Conservation (phyloP, 2,888 invertebrate genomes). For the Dynastes tityus region DNA sequence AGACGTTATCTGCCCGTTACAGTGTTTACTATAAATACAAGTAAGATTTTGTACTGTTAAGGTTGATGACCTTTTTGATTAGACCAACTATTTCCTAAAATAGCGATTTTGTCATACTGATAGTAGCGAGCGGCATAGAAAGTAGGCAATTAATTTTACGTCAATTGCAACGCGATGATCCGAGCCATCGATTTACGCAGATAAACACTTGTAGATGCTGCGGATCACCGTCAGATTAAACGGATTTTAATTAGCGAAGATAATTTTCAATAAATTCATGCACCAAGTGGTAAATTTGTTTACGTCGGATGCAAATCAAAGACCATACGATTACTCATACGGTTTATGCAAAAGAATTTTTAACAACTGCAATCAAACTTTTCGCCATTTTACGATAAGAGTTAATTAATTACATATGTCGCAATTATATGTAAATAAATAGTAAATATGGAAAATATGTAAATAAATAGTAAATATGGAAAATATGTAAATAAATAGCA, state of each 20-base stretch:
- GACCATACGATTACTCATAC: background rate
- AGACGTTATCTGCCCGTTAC: background rate
- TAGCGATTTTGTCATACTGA: slow-evolving; percentile 14
- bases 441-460: no score
- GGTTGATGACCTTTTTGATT: slow-evolving; percentile 23
- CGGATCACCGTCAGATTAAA: background rate
- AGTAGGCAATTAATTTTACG: slow-evolving; percentile 14
- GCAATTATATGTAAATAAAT: no score
- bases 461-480: no score
- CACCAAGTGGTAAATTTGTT: slow-evolving; percentile 23
- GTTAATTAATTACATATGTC: background rate
- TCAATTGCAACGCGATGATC: slow-evolving; percentile 2
- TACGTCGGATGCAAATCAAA: slow-evolving; percentile 2
- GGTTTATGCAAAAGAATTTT: background rate
- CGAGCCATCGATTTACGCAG: slow-evolving; percentile 5
- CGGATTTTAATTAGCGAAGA: slow-evolving; percentile 28
- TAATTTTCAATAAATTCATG: slow-evolving; percentile 26
- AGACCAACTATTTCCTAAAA: slow-evolving; percentile 31
- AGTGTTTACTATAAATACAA: background rate
- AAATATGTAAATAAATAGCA: no score
- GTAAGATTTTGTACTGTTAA: background rate
- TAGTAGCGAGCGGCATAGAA: background rate
- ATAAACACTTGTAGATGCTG: background rate
- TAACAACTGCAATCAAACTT: slow-evolving; percentile 1
- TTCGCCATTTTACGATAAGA: background rate